These are phyloP conservation scores for Podarcis muralis DNA, from an alignment of 2,113 vertebrate species.

Conservation along the genomic window DNA sequence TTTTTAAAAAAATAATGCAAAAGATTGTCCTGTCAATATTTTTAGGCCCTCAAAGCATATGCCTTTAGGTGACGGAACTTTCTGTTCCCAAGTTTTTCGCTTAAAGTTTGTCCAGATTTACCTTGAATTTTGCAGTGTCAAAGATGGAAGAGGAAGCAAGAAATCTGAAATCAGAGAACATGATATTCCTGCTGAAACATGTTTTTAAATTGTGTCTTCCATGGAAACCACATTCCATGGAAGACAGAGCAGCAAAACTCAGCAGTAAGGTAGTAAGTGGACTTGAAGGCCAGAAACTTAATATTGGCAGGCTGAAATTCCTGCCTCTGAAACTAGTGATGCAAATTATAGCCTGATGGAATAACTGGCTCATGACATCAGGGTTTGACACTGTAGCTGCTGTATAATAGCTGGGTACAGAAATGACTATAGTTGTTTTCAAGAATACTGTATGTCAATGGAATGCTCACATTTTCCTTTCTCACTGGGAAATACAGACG, in stretches of 20 bases:
- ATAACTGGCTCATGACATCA: too few species aligned
- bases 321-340: background rate
- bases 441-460: background rate
- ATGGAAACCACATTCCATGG: background rate
- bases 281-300: background rate
- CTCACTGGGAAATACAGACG: too few species aligned
- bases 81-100: background rate
- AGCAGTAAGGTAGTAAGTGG: background rate
- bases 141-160: background rate
- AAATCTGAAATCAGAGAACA: background rate
- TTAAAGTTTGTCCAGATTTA: background rate
- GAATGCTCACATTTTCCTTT: background rate
- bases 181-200: background rate
- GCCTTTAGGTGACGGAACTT: background rate
- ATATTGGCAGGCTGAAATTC: background rate
- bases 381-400: background rate
- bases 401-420: background rate
- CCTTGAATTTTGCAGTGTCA: background rate
- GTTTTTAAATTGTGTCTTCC: too few species aligned
- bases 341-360: background rate
- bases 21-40: background rate
- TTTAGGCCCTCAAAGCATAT: background rate
- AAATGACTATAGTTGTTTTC: background rate
- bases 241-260: background rate
- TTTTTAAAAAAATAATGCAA: too few species aligned